These are phyloP conservation scores for Amblyraja radiata DNA, from an alignment of 2,797 vertebrate species.

Conservation along the genomic window DNA sequence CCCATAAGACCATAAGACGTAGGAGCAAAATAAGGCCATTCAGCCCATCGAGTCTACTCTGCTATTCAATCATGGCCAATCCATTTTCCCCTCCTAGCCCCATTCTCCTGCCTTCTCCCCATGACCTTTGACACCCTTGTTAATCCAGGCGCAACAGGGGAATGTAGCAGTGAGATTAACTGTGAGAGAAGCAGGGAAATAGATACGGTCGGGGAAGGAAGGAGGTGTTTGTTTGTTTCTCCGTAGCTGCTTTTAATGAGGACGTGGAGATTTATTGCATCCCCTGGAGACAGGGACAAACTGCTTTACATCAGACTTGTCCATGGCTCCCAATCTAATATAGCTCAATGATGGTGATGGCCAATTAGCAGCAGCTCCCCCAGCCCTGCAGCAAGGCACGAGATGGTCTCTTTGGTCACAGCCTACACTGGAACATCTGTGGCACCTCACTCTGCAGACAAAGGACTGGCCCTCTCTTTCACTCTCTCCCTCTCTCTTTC, in stretches of 20 bases:
- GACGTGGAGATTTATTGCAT: not conserved
- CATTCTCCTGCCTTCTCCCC: too few relatives aligned
- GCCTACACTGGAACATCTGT: not conserved
- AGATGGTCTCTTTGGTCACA: not conserved
- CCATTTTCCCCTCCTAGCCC: too few relatives aligned
- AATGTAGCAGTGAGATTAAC: too few relatives aligned
- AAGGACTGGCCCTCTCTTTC: too few relatives aligned
- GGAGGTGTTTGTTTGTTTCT: not conserved
- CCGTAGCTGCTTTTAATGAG: not conserved
- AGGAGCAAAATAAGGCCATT: too few relatives aligned
- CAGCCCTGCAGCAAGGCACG: not conserved
- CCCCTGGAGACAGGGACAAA: not conserved
- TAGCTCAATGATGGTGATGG: not conserved
- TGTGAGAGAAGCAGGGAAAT: not conserved
- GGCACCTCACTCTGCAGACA: not conserved
- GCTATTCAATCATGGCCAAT: too few relatives aligned
- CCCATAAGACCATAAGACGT: too few relatives aligned
- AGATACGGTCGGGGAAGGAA: too few relatives aligned
- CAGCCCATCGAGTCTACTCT: too few relatives aligned
- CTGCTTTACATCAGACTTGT: not conserved
- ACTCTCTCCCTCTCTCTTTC: too few relatives aligned
- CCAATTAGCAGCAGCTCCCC: constrained; percentile 12
- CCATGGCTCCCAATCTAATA: not conserved
- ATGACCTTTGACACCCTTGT: not conserved
- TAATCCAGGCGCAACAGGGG: too few relatives aligned